A percentile compares a stretch with the other conserved stretches of the same genome.
These are phyloP conservation scores for Rhabdomys dilectus DNA, from an alignment of 2,113 vertebrate genomes.

Conservation along the genomic window DNA sequence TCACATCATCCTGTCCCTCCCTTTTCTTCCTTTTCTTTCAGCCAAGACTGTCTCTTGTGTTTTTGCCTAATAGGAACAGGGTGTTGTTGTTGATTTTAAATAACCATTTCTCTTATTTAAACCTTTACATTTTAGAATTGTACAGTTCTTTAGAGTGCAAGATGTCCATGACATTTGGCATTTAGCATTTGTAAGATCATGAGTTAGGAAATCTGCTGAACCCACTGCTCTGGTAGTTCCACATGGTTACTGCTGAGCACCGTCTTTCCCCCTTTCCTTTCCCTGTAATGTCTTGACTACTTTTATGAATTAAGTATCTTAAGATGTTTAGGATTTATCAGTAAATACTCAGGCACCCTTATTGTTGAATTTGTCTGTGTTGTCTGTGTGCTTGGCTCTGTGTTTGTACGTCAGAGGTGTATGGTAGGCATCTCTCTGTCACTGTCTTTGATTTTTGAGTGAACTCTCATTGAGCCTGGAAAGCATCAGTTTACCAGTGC, in stretches of 20 bases:
- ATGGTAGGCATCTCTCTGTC: neutral
- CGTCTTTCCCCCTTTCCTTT: neutral
- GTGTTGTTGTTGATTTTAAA: too few species aligned
- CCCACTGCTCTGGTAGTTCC: neutral
- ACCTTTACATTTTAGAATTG: slow-evolving; percentile 19
- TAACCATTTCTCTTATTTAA: slow-evolving; percentile 2
- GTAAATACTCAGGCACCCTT: neutral
- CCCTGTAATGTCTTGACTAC: neutral
- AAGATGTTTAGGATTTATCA: slow-evolving; percentile 28
- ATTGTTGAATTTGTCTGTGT: neutral
- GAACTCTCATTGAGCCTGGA: neutral
- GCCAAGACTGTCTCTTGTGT: neutral
- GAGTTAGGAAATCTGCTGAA: slow-evolving; percentile 28
- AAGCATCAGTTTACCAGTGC: neutral
- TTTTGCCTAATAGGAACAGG: neutral
- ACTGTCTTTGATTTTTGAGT: neutral
- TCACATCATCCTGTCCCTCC: neutral
- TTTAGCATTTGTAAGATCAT: neutral
- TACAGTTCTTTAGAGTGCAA: neutral
- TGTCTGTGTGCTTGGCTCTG: neutral
- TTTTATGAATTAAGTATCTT: slow-evolving; percentile 18
- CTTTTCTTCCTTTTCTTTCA: neutral
- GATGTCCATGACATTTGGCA: neutral
- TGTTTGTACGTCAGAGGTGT: neutral
- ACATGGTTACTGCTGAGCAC: neutral